Conservation (phyloP, 1,140 invertebrate genomes). For the Cyrtorhinus lividipennis region DNA sequence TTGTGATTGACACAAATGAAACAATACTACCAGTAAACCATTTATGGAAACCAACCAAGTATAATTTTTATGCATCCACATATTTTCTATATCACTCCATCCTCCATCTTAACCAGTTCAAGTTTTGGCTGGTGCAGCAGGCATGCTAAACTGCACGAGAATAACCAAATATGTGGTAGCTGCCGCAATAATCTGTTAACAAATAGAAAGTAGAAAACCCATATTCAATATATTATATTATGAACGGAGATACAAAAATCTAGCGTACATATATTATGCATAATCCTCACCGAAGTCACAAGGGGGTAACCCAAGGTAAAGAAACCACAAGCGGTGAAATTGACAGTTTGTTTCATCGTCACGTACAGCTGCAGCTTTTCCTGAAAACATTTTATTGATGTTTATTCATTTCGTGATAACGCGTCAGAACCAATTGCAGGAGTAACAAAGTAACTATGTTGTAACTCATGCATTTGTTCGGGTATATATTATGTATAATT, state of each 20-base stretch:
- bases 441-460: not conserved
- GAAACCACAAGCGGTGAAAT: constrained; percentile 18
- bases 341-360: constrained; percentile 17
- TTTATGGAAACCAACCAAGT: too few relatives aligned
- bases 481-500: not conserved
- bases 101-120: too few relatives aligned
- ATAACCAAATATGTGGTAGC: constrained; percentile 17
- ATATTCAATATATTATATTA: not conserved
- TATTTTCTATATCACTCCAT: too few relatives aligned
- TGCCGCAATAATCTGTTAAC: constrained; percentile 15
- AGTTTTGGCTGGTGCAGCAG: too few relatives aligned
- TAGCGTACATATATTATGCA: not conserved
- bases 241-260: not conserved
- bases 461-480: not conserved
- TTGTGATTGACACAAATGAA: too few relatives aligned
- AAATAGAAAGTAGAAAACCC: not conserved
- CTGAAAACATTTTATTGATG: not conserved
- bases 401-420: not conserved
- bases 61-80: too few relatives aligned
- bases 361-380: constrained; percentile 15
- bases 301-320: constrained; percentile 15
- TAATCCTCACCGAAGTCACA: constrained; percentile 15
- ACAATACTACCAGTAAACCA: too few relatives aligned
- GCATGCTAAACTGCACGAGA: constrained; percentile 15
- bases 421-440: not conserved